Percentiles rank a stretch among this genome's conserved stretches.
Evolutionary conservation across 1,140 invertebrate species (phyloP).

Genomic region (Cherax quadricarinatus): DNA sequence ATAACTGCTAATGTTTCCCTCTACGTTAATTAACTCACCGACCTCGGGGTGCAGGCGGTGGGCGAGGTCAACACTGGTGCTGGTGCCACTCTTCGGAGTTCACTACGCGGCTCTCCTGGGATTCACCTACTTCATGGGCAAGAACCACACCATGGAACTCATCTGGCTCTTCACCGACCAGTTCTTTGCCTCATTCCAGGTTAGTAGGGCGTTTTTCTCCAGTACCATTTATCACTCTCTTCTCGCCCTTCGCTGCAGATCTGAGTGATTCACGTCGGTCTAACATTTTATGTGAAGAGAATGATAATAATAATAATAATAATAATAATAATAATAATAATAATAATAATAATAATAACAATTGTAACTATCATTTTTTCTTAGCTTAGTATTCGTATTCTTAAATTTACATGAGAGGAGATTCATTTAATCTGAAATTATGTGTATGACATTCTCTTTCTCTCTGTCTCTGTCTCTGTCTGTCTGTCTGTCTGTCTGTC

Average conservation of each 20-base stretch:
- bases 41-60: slow-evolving; percentile 78
- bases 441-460: not conserved
- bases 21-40: too few relatives aligned
- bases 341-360: too few relatives aligned
- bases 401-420: too few relatives aligned
- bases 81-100: slow-evolving; percentile 89
- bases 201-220: slow-evolving; percentile 75
- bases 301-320: too few relatives aligned
- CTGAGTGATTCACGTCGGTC: too few relatives aligned
- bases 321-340: too few relatives aligned
- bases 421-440: too few relatives aligned
- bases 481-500: slow-evolving; percentile 6
- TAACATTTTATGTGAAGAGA: too few relatives aligned
- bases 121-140: slow-evolving; percentile 80
- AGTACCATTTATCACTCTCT: too few relatives aligned
- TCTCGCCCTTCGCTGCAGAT: not conserved
- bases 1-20: too few relatives aligned
- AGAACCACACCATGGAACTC: slow-evolving; percentile 80
- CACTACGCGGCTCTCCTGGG: slow-evolving; percentile 86
- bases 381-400: too few relatives aligned
- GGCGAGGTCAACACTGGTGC: slow-evolving; percentile 86
- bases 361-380: not conserved
- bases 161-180: slow-evolving; percentile 87
- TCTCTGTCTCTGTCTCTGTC: not conserved
- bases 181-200: slow-evolving; percentile 88